These are phyloP conservation scores for Aporrectodea caliginosa DNA, from an alignment of 1,140 invertebrate genomes.

Conservation along the genomic window DNA sequence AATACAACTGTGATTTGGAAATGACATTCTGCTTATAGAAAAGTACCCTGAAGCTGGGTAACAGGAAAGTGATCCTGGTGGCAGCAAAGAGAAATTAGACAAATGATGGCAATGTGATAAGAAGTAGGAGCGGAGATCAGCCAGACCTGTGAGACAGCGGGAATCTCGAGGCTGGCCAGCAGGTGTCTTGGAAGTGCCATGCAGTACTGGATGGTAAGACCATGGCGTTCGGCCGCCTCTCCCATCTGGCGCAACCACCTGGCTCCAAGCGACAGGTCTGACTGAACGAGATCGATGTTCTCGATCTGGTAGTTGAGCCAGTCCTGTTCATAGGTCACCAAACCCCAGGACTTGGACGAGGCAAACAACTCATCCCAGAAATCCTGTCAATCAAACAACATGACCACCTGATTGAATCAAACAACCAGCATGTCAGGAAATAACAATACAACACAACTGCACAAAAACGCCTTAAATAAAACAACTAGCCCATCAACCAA, in stretches of 20 bases:
- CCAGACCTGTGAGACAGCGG: conserved; percentile 33
- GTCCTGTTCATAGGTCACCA: conserved; percentile 30
- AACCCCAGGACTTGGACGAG: conserved; percentile 15
- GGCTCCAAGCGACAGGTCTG: conserved; percentile 30
- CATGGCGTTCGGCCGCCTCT: conserved; percentile 26
- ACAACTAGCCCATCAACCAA: too few species aligned
- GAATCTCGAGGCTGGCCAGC: conserved; percentile 29
- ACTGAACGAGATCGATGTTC: conserved; percentile 29
- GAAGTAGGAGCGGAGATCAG: too few species aligned
- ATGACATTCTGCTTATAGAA: too few species aligned
- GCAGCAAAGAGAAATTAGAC: too few species aligned
- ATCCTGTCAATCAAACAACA: background rate
- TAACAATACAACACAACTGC: too few species aligned
- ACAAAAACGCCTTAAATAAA: too few species aligned
- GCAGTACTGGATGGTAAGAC: conserved; percentile 35
- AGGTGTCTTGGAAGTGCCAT: conserved; percentile 34
- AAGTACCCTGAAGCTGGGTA: too few species aligned
- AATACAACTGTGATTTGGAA: too few species aligned
- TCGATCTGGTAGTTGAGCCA: conserved; percentile 33
- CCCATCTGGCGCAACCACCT: conserved; percentile 35
- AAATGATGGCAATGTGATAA: too few species aligned
- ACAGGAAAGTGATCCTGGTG: too few species aligned
- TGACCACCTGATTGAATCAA: background rate
- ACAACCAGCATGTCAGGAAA: conserved; percentile 4
- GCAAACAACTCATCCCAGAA: conserved; percentile 26